phyloP scores from a whole-genome alignment of 2,113 vertebrate species.

The Enhydra lutris region DNA sequence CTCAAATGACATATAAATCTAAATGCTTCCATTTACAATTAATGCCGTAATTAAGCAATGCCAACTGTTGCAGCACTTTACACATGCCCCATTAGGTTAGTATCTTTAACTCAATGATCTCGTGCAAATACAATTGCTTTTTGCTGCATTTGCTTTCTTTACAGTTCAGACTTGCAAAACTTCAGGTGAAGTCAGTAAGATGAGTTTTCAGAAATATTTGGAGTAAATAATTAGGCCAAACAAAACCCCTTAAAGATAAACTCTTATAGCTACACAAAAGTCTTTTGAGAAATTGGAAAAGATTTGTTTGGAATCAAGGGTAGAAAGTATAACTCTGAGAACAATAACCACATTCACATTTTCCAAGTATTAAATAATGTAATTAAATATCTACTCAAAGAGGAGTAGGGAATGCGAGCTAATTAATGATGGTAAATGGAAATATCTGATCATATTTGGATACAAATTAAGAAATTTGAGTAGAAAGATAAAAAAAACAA shows the following conservation, averaged over 20 bases:
- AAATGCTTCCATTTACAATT: neutral
- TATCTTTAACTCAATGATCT: neutral
- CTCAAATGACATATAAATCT: neutral
- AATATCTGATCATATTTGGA: neutral
- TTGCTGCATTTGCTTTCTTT: neutral
- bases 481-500: neutral
- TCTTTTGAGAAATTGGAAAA: neutral
- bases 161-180: neutral
- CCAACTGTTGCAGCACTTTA: neutral
- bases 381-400: neutral
- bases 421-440: neutral
- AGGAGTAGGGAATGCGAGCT: neutral
- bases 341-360: neutral
- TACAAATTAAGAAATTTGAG: neutral
- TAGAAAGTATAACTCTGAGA: neutral
- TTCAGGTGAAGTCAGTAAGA: neutral
- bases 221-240: neutral
- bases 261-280: neutral
- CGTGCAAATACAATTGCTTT: accelerated
- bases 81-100: neutral
- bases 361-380: neutral
- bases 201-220: constrained; percentile 6
- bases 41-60: neutral
- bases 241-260: neutral
- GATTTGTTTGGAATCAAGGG: neutral